A percentile compares a stretch with the other conserved stretches of the same genome.
Conservation (phyloP, 2,797 vertebrate genomes). For the Thamnophis elegans region DNA sequence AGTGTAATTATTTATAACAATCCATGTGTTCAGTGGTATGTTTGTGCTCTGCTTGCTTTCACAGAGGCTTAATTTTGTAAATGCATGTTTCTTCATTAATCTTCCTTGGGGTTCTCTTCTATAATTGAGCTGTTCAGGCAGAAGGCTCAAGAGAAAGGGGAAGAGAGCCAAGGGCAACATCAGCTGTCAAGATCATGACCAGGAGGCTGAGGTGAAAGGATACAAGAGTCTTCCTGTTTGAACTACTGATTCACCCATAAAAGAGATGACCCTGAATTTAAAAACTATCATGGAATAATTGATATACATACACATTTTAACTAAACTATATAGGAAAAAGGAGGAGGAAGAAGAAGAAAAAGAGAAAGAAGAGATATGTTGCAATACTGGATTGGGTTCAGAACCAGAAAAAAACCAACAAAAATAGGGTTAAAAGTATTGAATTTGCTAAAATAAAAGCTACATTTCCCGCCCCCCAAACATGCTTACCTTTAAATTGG, state of each 20-base stretch:
- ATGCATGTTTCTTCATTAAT: conserved; percentile 4
- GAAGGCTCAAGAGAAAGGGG: neutral
- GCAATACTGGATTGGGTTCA: neutral
- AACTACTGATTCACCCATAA: neutral
- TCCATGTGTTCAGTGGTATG: neutral
- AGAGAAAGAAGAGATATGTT: neutral
- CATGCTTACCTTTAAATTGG: neutral
- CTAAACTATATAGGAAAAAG: neutral
- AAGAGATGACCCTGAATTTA: neutral
- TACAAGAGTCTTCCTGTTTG: neutral
- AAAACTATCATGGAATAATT: too few species aligned
- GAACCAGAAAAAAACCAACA: neutral
- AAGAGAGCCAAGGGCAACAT: neutral
- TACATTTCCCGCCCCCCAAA: neutral
- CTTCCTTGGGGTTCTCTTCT: neutral
- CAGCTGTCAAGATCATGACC: neutral
- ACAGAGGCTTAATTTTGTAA: conserved; percentile 29
- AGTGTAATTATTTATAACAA: conserved; percentile 23
- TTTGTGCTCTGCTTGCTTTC: conserved; percentile 6
- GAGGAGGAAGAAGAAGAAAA: neutral
- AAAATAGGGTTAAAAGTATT: neutral
- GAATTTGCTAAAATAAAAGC: neutral
- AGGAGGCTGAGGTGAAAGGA: neutral
- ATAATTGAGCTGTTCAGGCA: neutral
- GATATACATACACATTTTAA: neutral